phyloP scores from a whole-genome alignment of 2,113 vertebrate genomes.

The Australoheros scitulus region DNA sequence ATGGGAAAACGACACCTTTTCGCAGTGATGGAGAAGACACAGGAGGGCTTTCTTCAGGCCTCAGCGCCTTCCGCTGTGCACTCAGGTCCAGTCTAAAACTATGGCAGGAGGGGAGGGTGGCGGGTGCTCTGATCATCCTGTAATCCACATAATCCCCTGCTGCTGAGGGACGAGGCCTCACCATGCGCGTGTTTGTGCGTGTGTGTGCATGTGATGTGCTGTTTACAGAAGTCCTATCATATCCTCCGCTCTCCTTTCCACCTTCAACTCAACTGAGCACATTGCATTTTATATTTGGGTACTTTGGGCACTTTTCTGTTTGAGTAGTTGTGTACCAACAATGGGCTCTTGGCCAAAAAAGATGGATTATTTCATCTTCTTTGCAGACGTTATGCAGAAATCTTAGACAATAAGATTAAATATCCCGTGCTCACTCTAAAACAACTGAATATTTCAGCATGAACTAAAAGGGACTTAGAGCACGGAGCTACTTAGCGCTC shows the following conservation, averaged over 20 bases:
- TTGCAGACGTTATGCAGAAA: slow-evolving; percentile 26
- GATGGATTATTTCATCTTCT: slow-evolving; percentile 27
- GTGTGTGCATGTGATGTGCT: slow-evolving; percentile 47
- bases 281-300: slow-evolving; percentile 10
- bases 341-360: not conserved
- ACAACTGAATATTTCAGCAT: slow-evolving; percentile 54
- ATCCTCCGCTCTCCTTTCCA: slow-evolving; percentile 2
- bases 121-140: slow-evolving; percentile 73
- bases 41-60: slow-evolving; percentile 67
- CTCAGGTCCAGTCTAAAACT: slow-evolving; percentile 54
- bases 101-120: slow-evolving; percentile 15
- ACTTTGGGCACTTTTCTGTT: not conserved
- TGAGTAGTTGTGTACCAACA: not conserved
- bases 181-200: slow-evolving; percentile 45
- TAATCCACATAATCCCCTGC: slow-evolving; percentile 81
- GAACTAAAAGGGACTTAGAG: slow-evolving; percentile 47
- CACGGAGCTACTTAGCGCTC: slow-evolving; percentile 50
- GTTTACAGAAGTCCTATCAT: slow-evolving; percentile 52
- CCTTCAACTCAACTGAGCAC: slow-evolving; percentile 3
- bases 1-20: slow-evolving; percentile 61
- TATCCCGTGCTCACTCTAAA: slow-evolving; percentile 41
- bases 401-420: slow-evolving; percentile 24
- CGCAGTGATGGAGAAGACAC: slow-evolving; percentile 48
- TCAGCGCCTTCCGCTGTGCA: slow-evolving; percentile 39
- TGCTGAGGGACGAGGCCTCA: slow-evolving; percentile 66